A percentile compares a stretch with the other conserved stretches of the same genome.
phyloP scores from a whole-genome alignment of 2,888 invertebrate species.

The Drosophila greeni region DNA sequence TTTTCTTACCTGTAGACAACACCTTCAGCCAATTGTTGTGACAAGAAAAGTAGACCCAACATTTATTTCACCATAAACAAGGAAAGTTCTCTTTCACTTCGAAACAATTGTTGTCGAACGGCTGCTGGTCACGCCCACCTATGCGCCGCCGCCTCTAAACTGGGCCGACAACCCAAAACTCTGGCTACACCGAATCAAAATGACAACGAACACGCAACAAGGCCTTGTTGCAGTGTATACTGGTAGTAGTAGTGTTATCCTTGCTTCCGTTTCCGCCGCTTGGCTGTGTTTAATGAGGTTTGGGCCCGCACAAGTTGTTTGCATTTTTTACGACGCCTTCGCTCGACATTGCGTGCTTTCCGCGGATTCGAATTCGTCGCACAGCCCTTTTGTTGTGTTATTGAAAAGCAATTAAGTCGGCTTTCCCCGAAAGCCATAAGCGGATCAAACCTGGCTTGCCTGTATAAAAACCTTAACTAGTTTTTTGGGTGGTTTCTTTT shows the following conservation, averaged over 20 bases:
- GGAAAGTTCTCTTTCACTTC: slow-evolving; percentile 38
- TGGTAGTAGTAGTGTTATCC: slow-evolving; percentile 9
- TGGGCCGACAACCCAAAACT: slow-evolving; percentile 64
- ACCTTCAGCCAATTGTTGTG: slow-evolving; percentile 28
- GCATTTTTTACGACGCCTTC: slow-evolving; percentile 58
- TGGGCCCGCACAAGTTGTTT: slow-evolving; percentile 51
- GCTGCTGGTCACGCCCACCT: slow-evolving; percentile 40
- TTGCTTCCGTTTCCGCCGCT: slow-evolving; percentile 23
- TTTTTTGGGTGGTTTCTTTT: background rate
- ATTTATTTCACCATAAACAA: slow-evolving; percentile 39
- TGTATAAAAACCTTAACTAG: background rate
- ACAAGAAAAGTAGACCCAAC: slow-evolving; percentile 7
- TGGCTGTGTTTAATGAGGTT: slow-evolving; percentile 57
- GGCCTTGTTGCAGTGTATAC: slow-evolving; percentile 22
- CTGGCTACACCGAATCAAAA: slow-evolving; percentile 38
- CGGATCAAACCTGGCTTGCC: slow-evolving; percentile 4
- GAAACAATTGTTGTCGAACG: slow-evolving; percentile 54
- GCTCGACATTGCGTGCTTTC: slow-evolving; percentile 33
- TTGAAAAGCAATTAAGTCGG: slow-evolving; percentile 59
- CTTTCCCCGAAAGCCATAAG: slow-evolving; percentile 5
- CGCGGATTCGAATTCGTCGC: slow-evolving; percentile 6
- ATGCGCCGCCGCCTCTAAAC: slow-evolving; percentile 35
- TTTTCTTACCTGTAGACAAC: slow-evolving; percentile 27
- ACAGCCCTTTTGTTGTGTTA: slow-evolving; percentile 38
- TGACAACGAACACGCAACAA: slow-evolving; percentile 53